phyloP scores from a whole-genome alignment of 2,888 invertebrate species.

The Napeogenes inachia region DNA sequence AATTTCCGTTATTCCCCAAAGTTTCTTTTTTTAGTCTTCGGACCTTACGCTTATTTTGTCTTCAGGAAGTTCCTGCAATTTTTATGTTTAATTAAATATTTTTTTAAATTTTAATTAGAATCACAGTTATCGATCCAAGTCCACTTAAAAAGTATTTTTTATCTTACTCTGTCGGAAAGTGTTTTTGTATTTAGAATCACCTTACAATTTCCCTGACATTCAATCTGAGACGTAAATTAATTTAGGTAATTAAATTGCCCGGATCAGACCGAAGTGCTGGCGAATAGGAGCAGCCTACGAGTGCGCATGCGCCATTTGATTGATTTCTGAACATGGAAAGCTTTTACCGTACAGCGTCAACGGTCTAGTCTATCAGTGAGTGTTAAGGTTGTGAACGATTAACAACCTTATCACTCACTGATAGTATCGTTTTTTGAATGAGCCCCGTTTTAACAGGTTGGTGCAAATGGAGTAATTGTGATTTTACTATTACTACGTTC shows the following conservation, averaged over 20 bases:
- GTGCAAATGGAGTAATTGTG: constrained; percentile 10
- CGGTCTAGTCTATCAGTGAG: neutral
- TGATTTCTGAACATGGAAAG: constrained; percentile 56
- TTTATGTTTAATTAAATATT: no score
- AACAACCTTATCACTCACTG: constrained; percentile 14
- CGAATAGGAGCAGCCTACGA: constrained; percentile 31
- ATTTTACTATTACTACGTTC: constrained; percentile 9
- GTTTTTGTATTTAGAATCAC: neutral
- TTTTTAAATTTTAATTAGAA: no score
- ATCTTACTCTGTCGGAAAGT: no score
- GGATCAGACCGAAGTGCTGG: constrained; percentile 26
- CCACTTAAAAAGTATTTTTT: no score
- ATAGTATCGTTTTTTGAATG: constrained; percentile 7
- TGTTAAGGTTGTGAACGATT: constrained; percentile 7
- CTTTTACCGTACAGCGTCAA: constrained; percentile 42
- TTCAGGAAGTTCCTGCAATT: no score
- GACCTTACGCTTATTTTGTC: neutral
- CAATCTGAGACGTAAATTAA: constrained; percentile 21
- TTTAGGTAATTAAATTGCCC: constrained; percentile 28
- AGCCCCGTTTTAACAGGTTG: constrained; percentile 20
- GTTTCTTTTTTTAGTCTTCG: neutral
- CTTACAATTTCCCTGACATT: constrained; percentile 5
- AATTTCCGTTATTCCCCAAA: constrained; percentile 41
- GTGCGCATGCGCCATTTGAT: constrained; percentile 56
- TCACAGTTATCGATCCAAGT: no score